Base-by-base conservation (phyloP, 2,113 vertebrate species). In the Stictonetta naevosa region DNA sequence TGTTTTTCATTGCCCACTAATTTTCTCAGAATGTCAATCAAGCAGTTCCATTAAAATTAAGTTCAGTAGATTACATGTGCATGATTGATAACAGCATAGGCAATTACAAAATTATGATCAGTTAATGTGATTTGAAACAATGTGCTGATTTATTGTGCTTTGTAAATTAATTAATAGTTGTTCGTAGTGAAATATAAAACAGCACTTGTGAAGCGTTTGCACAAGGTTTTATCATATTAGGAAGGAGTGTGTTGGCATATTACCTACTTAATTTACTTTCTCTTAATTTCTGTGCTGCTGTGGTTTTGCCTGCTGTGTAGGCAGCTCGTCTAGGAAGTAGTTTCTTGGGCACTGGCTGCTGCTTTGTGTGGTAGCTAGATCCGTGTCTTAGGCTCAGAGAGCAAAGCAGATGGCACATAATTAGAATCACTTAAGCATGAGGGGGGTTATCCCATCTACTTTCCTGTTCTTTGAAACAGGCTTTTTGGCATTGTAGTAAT, bases 111-210 rank as follows among this genome's bases (percentile, higher is more conserved):
- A 94, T 95, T 96, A 94, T 86, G 94, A 97, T 94, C 93, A 91
- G 96, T 74, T 96, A 97, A 97, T 97, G 90, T 96, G 97, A 96
- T 98, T 94, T 97, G 92, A 98, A 97, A 97, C 94, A 91, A 97
- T 96, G 94, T 52, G 74, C 86, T 95, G 91, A 93, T 97, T 96
- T 97, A 96, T 97, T 88, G 73, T 58, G 52, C 77, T 95, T 93
- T 96, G 93, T 92, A 95, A 92, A 95, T 95, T 93, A 97, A 96
- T 96, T 97, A 96, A 93, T 94, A 96, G 72, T 72, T 91, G 87
- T 29, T 93, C 88, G 46, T 1, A 48, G 92, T 34, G 75, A 95
- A 93, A 38, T 42, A 48, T 25, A 62, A 92, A 95, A 95, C 77
- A 89, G 53, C 4, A 21, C 29, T 84, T 71, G 21, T 2, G 23